phyloP scores from a whole-genome alignment of 2,797 vertebrate species.

The Myiotriccus ornatus region DNA sequence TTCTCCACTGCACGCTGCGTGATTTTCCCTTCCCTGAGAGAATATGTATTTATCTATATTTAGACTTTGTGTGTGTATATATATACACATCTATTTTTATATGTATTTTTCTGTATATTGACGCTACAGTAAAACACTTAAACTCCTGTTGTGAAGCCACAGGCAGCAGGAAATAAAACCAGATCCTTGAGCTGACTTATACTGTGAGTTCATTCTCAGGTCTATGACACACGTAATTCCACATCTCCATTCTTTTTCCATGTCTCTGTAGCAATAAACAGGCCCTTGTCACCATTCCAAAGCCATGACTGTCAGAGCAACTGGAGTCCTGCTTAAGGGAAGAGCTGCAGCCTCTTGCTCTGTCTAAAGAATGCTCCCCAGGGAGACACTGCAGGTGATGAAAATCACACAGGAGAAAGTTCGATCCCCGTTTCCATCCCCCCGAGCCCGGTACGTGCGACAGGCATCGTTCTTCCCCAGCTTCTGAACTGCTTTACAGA shows the following conservation, averaged over 20 bases:
- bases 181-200: background rate
- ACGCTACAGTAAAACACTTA: background rate
- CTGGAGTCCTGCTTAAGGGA: constrained; percentile 77
- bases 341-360: constrained; percentile 76
- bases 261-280: constrained; percentile 32
- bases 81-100: no score
- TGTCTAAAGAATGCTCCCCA: constrained; percentile 50
- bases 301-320: constrained; percentile 77
- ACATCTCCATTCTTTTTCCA: background rate
- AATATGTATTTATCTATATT: background rate
- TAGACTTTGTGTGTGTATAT: no score
- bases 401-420: background rate
- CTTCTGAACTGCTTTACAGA: background rate
- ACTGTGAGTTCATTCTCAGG: background rate
- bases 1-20: background rate
- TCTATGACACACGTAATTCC: background rate
- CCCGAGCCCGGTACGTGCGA: background rate
- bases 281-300: constrained; percentile 59
- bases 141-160: background rate
- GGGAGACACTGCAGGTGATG: background rate
- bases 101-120: background rate
- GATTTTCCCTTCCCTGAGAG: background rate
- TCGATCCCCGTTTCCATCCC: background rate
- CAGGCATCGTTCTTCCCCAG: background rate
- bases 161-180: background rate